Base-by-base conservation (phyloP, 2,888 invertebrate genomes). In the Mystacides longicornis region DNA sequence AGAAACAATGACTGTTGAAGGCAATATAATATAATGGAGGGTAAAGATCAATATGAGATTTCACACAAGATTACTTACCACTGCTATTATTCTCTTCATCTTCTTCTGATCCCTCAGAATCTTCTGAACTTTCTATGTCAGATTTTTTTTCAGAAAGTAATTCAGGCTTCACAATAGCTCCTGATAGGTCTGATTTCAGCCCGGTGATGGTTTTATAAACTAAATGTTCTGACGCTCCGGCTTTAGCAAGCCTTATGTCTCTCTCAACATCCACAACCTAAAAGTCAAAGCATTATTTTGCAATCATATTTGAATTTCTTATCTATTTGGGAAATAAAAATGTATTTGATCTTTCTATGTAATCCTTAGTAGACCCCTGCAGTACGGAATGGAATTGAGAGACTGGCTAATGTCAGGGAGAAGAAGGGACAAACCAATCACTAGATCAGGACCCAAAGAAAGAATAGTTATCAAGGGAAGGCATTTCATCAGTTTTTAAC, bases 141-240 rank as follows among this genome's bases (percentile, higher is more conserved):
- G 55, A 59, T 49, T 63, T 63, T 49, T 67, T 72, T 1, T 70
- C 68, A 56, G 73, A 70, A 46, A 78, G 73, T 21, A 87, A 69
- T 59, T 84, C 81, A 0, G 90, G 89, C 56, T 72, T 77, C 55
- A 80, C 72, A 16, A 80, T 77, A 22, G 90, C 83, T 20, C 88
- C 88, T 18, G 87, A 85, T 18, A 94, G 70, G 66, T 91, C 87
- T 46, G 85, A 77, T 68, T 87, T 89, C 56, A 95, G 77, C 0
- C 93, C 95, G 16, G 90, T 84, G 50, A 97, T 79, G 59, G 90
- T 93, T 65, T 89, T 89, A 69, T 95, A 96, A 49, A 88, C 81
- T 14, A 94, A 77, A 66, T 89, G 84, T 45, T 82, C 78, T 21
- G 80, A 78, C 51, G 83, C 79, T 18, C 91, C 91, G 54, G 82